Percentiles rank a stretch among this genome's conserved stretches.
phyloP scores from a whole-genome alignment of 2,797 vertebrate genomes.

The Valencia hispanica region DNA sequence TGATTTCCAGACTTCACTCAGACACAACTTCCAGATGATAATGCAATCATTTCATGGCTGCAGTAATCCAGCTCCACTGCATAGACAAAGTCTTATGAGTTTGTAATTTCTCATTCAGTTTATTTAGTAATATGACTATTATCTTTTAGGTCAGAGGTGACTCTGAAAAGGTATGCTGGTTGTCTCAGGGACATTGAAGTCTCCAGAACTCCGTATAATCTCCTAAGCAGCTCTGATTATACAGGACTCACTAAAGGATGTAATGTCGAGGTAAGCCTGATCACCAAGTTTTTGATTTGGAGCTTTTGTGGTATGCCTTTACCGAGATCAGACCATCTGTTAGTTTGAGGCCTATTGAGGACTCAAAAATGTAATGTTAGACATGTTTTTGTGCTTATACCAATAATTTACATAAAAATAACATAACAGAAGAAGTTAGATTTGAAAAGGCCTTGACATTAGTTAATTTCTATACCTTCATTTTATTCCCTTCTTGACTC shows the following conservation, averaged over 20 bases:
- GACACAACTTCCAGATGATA: constrained; percentile 41
- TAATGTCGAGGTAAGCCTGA: constrained; percentile 70
- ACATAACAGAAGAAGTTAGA: constrained; percentile 5
- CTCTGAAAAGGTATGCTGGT: constrained; percentile 88
- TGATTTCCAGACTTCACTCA: constrained; percentile 22
- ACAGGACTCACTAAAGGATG: constrained; percentile 96
- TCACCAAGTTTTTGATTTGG: background rate
- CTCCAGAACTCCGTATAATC: constrained; percentile 93
- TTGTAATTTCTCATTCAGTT: background rate
- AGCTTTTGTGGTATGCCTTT: background rate
- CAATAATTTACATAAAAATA: background rate
- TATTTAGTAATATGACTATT: constrained; percentile 26
- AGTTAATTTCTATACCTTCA: background rate
- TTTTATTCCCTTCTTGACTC: background rate
- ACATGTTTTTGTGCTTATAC: background rate
- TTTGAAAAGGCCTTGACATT: constrained; percentile 7
- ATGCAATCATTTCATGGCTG: constrained; percentile 54
- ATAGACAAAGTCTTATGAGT: constrained; percentile 13
- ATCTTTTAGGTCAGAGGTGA: constrained; percentile 90
- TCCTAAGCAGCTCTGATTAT: constrained; percentile 93
- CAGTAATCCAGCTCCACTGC: constrained; percentile 29
- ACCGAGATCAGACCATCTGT: background rate
- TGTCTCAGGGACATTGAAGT: constrained; percentile 97
- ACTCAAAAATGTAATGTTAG: background rate
- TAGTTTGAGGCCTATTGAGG: background rate